Evolutionary conservation across 2,888 invertebrate species (phyloP).

Genomic region (Conistra vaccinii): DNA sequence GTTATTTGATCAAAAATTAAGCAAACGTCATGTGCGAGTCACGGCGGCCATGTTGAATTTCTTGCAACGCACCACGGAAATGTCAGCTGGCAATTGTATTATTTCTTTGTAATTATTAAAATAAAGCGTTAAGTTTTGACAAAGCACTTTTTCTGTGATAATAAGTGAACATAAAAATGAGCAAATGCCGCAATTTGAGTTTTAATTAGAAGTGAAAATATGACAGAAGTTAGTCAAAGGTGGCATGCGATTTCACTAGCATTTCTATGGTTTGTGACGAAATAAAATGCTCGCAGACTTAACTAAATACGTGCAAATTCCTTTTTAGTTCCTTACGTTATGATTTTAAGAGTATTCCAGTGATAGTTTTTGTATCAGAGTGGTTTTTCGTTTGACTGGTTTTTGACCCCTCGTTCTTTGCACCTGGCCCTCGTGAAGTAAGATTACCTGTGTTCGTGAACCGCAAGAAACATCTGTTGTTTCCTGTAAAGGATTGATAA

Average conservation of each 20-base stretch:
- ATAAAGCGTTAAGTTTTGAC: conserved; percentile 76
- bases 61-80: conserved; percentile 90
- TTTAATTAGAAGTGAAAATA: conserved; percentile 81
- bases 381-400: conserved; percentile 76
- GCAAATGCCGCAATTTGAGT: conserved; percentile 70
- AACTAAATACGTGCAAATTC: conserved; percentile 79
- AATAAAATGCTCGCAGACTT: conserved; percentile 84
- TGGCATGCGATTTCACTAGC: conserved; percentile 89
- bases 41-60: conserved; percentile 90
- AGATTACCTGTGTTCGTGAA: conserved; percentile 75
- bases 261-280: conserved; percentile 89
- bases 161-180: conserved; percentile 69
- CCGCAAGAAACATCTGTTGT: conserved; percentile 73
- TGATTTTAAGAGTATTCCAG: conserved; percentile 82
- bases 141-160: conserved; percentile 75
- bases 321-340: conserved; percentile 81
- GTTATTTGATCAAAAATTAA: conserved; percentile 72
- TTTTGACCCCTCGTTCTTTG: conserved; percentile 73
- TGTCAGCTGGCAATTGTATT: conserved; percentile 90
- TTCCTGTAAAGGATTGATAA: conserved; percentile 67
- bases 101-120: conserved; percentile 83
- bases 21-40: conserved; percentile 87
- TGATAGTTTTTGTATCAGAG: conserved; percentile 77
- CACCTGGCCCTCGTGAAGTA: conserved; percentile 79
- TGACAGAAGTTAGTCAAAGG: conserved; percentile 85